Evolutionary conservation across 2,113 vertebrate species (phyloP), one percentile per base, ranked within the genome.

Genomic region (Oophaga pumilio): DNA sequence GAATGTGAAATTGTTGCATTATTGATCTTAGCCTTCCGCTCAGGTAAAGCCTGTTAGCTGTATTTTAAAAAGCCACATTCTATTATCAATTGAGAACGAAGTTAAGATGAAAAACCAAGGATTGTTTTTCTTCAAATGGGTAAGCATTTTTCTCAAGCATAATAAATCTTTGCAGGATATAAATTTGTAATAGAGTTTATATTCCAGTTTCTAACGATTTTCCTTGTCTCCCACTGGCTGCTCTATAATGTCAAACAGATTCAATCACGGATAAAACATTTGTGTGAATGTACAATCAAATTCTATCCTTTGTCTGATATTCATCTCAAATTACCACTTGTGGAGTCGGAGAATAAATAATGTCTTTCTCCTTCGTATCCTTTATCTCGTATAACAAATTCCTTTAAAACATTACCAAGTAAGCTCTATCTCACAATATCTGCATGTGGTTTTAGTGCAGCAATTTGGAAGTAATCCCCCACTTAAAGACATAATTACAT

Each of bases 251-350:
- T 88, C 86, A 88, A 88, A 82, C 86, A 88, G 86, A 83, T 88
- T 88, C 86, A 88, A 88, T 88, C 86, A 88, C 49, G 69, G 86
- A 83, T 88, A 83, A 88, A 83, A 88, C 86, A 88, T 83, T 88
- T 83, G 43, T 88, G 79, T 83, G 86, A 88, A 88, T 88, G 80
- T 83, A 83, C 86, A 83, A 88, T 88, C 86, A 82, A 88, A 83
- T 88, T 88, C 86, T 83, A 49, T 88, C 69, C 80, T 88, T 83
- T 88, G 80, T 88, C 80, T 88, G 86, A 83, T 88, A 88, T 88
- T 88, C 86, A 88, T 83, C 86, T 88, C 80, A 83, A 88, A 88
- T 88, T 88, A 88, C 86, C 86, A 88, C 86, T 88, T 83, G 86
- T 76, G 69, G 86, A 88, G 86, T 17, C 59, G 52, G 17, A 83